A percentile compares a stretch with the other conserved stretches of the same genome.
phyloP scores from a whole-genome alignment of 1,140 invertebrate species.

The Campoletis sonorensis region DNA sequence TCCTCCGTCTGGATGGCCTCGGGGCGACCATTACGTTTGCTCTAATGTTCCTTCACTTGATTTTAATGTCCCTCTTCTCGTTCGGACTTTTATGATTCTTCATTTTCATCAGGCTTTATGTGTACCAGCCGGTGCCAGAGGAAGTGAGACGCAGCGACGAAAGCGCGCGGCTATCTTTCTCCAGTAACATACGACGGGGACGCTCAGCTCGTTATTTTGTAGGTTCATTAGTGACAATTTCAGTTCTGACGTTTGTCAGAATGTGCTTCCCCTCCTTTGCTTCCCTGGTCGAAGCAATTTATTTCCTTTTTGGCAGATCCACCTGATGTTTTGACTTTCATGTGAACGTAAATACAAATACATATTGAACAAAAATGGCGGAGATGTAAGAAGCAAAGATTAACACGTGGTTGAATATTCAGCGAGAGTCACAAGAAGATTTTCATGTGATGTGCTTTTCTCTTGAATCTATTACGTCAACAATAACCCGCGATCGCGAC shows the following conservation, averaged over 20 bases:
- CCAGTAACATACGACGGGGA: background rate
- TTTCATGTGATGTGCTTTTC: background rate
- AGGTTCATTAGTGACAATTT: conserved; percentile 71
- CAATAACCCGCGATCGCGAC: background rate
- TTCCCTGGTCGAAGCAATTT: background rate
- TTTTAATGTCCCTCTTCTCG: conserved; percentile 62
- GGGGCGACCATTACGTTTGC: conserved; percentile 57
- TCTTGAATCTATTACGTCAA: background rate
- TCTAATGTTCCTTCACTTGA: conserved; percentile 62
- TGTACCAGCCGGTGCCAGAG: conserved; percentile 57
- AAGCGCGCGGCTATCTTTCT: background rate
- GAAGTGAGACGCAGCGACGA: conserved; percentile 1
- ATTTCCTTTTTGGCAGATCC: background rate
- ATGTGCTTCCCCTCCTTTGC: background rate
- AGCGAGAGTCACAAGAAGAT: no score
- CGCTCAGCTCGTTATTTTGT: conserved; percentile 28
- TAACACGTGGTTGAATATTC: background rate
- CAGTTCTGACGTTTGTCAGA: conserved; percentile 49
- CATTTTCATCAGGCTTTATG: conserved; percentile 63
- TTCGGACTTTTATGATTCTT: conserved; percentile 62
- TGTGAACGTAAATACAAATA: background rate
- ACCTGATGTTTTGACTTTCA: conserved; percentile 15
- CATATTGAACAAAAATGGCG: background rate
- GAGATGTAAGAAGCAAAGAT: background rate
- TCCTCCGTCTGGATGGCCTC: conserved; percentile 38